These are phyloP conservation scores for Oligia strigilis DNA, from an alignment of 2,888 invertebrate genomes.

Conservation along the genomic window DNA sequence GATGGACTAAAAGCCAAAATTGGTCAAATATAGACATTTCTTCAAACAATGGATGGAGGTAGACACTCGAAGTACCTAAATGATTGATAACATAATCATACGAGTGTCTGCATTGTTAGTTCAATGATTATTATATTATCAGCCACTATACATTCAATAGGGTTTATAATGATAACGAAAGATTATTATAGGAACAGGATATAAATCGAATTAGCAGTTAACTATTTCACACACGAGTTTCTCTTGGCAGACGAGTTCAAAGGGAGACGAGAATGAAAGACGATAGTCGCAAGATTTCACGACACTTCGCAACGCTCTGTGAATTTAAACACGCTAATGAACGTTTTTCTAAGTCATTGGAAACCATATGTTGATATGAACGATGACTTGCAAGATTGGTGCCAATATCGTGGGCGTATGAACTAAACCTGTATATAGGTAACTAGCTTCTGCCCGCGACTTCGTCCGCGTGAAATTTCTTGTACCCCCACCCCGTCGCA, in stretches of 20 bases:
- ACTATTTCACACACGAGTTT: neutral
- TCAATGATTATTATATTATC: slow-evolving; percentile 28
- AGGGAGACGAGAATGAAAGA: neutral
- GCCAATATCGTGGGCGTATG: slow-evolving; percentile 1
- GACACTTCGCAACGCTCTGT: neutral
- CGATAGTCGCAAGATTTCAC: neutral
- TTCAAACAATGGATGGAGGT: neutral
- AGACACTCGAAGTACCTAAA: slow-evolving; percentile 18
- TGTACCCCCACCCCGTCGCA: no score
- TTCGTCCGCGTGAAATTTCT: no score
- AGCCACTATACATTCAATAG: slow-evolving; percentile 30
- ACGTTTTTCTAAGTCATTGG: neutral
- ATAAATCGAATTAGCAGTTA: neutral
- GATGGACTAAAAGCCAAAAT: neutral
- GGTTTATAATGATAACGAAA: slow-evolving; percentile 25
- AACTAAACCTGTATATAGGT: slow-evolving; percentile 4
- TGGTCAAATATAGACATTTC: neutral
- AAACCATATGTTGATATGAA: slow-evolving; percentile 18
- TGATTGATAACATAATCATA: slow-evolving; percentile 42
- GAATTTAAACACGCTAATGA: neutral
- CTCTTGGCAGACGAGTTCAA: neutral
- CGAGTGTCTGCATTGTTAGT: slow-evolving; percentile 13
- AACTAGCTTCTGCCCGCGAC: no score
- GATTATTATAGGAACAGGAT: slow-evolving; percentile 25
- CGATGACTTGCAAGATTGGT: slow-evolving; percentile 20